Evolutionary conservation across 2,888 invertebrate species (phyloP).

Genomic region (Onchidella celtica): DNA sequence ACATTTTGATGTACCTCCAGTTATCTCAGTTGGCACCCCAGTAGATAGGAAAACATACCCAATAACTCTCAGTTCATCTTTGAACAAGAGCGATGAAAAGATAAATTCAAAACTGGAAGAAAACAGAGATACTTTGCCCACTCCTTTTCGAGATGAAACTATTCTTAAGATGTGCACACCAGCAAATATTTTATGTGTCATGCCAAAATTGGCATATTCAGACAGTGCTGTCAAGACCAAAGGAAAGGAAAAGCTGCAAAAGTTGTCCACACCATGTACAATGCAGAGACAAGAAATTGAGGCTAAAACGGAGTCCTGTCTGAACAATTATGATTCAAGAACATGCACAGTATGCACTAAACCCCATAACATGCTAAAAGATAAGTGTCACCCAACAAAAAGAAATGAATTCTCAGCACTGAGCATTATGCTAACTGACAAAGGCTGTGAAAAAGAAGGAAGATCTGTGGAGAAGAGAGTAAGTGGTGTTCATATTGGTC

Average conservation of each 20-base stretch:
- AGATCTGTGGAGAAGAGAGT: conserved; percentile 26
- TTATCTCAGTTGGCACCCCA: background rate
- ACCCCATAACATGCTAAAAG: background rate
- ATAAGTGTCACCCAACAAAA: too few species aligned
- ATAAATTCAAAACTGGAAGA: background rate
- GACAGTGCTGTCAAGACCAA: background rate
- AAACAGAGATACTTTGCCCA: background rate
- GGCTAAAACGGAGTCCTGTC: background rate
- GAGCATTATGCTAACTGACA: conserved; percentile 37
- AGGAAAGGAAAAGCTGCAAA: background rate
- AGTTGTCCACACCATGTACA: background rate
- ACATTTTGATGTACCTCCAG: background rate
- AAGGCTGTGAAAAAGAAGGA: conserved; percentile 29
- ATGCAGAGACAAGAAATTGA: background rate
- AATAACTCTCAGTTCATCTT: background rate
- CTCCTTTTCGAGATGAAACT: conserved; percentile 11
- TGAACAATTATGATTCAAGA: too few species aligned
- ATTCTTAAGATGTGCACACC: background rate
- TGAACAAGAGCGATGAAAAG: background rate
- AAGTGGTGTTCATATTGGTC: conserved; percentile 35
- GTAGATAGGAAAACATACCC: background rate
- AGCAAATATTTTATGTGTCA: background rate
- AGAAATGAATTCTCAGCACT: conserved; percentile 30
- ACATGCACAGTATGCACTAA: too few species aligned
- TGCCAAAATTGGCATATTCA: background rate